Conservation (phyloP, 2,888 invertebrate genomes). For the Pandemis corylana region DNA sequence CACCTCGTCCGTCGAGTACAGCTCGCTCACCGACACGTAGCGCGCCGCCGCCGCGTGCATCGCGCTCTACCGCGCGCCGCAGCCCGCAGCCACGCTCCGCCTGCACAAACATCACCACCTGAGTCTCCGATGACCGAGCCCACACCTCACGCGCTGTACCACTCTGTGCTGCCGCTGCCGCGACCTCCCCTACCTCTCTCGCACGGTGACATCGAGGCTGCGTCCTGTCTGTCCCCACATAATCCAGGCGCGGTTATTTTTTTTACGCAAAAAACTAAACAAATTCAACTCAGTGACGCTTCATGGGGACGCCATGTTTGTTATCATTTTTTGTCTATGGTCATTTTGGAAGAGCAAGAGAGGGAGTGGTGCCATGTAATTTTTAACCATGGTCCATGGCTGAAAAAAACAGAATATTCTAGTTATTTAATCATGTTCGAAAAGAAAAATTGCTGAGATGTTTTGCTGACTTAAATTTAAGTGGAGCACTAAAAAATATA, state of each 20-base stretch:
- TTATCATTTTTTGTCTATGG: slow-evolving; percentile 65
- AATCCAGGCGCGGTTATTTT: slow-evolving; percentile 53
- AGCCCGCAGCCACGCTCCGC: slow-evolving; percentile 48
- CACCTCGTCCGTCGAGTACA: slow-evolving; percentile 84
- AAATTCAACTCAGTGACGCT: slow-evolving; percentile 65
- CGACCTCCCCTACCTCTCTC: slow-evolving; percentile 58
- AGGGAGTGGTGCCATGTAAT: slow-evolving; percentile 25
- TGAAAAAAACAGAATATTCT: background rate
- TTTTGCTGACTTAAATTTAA: no score
- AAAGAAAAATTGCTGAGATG: no score
- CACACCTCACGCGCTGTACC: background rate
- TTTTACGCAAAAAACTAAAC: slow-evolving; percentile 60
- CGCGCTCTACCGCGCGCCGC: slow-evolving; percentile 73
- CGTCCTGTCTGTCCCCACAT: slow-evolving; percentile 65
- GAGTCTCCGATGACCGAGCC: slow-evolving; percentile 12
- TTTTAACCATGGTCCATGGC: background rate
- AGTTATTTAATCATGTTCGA: no score
- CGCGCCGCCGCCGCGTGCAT: slow-evolving; percentile 83
- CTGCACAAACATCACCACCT: slow-evolving; percentile 37
- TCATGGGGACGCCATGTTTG: slow-evolving; percentile 77
- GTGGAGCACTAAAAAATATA: no score
- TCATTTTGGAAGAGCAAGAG: slow-evolving; percentile 34
- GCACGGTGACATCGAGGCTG: slow-evolving; percentile 63
- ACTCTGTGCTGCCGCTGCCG: background rate
- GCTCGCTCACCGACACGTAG: slow-evolving; percentile 83